Conservation (phyloP, 2,888 invertebrate species). For the Caenorhabditis japonica region DNA sequence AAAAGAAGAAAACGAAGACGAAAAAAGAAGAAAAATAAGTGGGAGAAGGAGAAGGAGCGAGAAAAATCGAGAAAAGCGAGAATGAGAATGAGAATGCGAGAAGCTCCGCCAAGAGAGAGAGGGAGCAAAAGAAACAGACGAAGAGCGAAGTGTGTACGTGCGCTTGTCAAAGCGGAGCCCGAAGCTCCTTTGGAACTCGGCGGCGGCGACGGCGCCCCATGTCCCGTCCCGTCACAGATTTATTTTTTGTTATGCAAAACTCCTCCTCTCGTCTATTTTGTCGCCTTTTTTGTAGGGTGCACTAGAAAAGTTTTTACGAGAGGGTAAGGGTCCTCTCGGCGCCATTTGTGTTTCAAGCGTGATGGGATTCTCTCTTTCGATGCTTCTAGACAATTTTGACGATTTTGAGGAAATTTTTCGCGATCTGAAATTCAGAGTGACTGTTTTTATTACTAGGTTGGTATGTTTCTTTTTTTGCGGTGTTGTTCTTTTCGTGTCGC, state of each 20-base stretch:
- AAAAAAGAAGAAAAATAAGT: no score
- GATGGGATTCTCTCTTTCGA: constrained; percentile 51
- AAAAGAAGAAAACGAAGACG: no score
- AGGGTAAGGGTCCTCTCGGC: constrained; percentile 13
- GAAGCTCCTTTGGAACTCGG: constrained; percentile 19
- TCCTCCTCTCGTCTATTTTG: constrained; percentile 23
- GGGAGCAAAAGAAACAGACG: constrained; percentile 21
- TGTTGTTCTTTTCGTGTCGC: constrained; percentile 20
- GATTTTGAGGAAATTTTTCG: constrained; percentile 39
- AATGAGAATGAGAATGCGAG: not conserved
- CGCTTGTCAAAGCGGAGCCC: constrained; percentile 30
- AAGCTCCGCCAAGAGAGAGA: not conserved
- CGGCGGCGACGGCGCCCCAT: constrained; percentile 6
- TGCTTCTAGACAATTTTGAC: constrained; percentile 41
- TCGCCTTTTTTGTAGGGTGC: constrained; percentile 13
- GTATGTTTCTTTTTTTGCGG: constrained; percentile 17
- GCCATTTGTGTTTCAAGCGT: not conserved
- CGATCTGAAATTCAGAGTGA: constrained; percentile 23
- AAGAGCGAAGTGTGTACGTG: constrained; percentile 39
- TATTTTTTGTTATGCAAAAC: constrained; percentile 16
- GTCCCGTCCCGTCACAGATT: constrained; percentile 35
- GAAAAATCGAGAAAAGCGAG: constrained; percentile 7
- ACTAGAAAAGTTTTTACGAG: constrained; percentile 15
- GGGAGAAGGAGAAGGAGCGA: no score
- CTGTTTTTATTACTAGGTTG: constrained; percentile 45